Base-by-base conservation (phyloP, 2,888 invertebrate genomes). In the Itoplectis maculator region DNA sequence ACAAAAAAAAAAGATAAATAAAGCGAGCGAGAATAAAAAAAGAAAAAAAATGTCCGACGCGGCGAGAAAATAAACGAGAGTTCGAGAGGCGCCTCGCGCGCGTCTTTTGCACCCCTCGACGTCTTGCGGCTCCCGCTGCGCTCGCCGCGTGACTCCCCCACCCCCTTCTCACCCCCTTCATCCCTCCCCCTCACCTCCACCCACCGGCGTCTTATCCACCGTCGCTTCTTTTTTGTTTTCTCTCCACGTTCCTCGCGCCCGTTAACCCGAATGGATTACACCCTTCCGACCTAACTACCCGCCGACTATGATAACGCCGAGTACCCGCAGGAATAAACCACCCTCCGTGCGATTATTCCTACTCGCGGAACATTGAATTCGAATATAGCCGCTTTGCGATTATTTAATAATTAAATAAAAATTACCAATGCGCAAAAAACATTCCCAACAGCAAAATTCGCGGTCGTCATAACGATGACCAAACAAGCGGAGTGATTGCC, bases 61-160 rank as follows among this genome's bases (percentile, higher is more conserved):
- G 37, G 49, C 15, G 81, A 51, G 78, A 83, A 79, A 84, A 84
- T 83, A 83, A 84, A 84, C 78, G 78, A 81, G 75, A 78, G 37
- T 83, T 66, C 73, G 76, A 76, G 76, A 81, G 80, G n/a, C n/a
- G n/a, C 63, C 72, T 61, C 72, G 20, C 15, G 29, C 45, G 9
- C 59, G 59, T 69, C 63, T 35, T 47, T 59, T 68, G 49, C 70
- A 45, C 61, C 68, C n/a, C 56, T 56, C 56, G 59, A 59, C 59
- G 76, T 73, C 59, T 49, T 47, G 63, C 72, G 42, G 13, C 40
- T 66, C n/a, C 37, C 20, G 42, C 37, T 23, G 42, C 54, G 51
- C 66, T 68, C 66, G 63, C 72, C 76, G 47, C 68, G 56, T 75
- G 37, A 74, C 66, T 80, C 29, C 9, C 61, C 59, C 70, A 0